Evolutionary conservation across 2,113 vertebrate genomes (phyloP).

Genomic region (Dicentrarchus labrax): DNA sequence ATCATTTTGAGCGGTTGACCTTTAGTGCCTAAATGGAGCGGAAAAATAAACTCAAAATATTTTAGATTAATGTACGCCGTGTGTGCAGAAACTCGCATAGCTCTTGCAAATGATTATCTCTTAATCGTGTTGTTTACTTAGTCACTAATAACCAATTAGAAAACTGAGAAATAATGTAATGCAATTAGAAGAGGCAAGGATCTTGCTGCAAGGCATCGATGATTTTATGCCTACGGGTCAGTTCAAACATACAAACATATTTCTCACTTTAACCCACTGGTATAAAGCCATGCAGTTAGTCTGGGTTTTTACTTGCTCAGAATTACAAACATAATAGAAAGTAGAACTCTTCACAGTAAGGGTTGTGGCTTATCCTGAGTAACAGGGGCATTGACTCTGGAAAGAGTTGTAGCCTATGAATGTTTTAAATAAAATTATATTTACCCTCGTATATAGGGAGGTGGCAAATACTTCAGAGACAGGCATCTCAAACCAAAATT

Average conservation of each 20-base stretch:
- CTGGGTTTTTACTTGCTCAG: background rate
- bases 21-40: slow-evolving; percentile 33
- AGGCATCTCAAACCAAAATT: background rate
- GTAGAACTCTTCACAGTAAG: background rate
- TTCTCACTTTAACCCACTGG: background rate
- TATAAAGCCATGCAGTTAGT: background rate
- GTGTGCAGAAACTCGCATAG: slow-evolving; percentile 5
- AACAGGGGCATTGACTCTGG: no score
- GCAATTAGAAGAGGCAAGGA: background rate
- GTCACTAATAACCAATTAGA: slow-evolving; percentile 21
- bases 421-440: background rate
- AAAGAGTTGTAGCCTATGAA: background rate
- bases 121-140: slow-evolving; percentile 12
- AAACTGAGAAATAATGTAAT: background rate
- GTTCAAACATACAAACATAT: slow-evolving; percentile 19
- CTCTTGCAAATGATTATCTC: slow-evolving; percentile 9
- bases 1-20: slow-evolving; percentile 54
- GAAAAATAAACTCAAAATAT: slow-evolving; percentile 36
- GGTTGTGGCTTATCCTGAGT: background rate
- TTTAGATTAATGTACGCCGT: slow-evolving; percentile 5
- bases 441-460: background rate
- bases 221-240: slow-evolving; percentile 12
- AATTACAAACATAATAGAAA: background rate
- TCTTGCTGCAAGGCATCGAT: background rate
- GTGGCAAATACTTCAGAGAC: background rate